A percentile compares a stretch with the other conserved stretches of the same genome.
Evolutionary conservation across 2,888 invertebrate genomes (phyloP).

Genomic region (Caenorhabditis angaria): DNA sequence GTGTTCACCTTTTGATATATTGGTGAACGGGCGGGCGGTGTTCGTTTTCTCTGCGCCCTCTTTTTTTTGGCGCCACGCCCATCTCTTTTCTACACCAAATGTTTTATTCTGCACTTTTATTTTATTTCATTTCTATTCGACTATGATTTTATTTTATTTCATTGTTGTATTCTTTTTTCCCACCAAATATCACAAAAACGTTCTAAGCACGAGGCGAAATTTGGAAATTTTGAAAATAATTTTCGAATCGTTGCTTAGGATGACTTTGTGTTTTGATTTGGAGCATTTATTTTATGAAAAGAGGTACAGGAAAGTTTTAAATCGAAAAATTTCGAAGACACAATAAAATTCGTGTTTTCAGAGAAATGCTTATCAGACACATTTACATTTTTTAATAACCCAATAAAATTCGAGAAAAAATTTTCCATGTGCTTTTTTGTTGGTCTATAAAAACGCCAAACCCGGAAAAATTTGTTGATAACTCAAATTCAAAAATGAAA

Average conservation of each 20-base stretch:
- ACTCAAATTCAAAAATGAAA: too few species aligned
- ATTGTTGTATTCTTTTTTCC: not conserved
- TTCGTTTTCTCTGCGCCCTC: not conserved
- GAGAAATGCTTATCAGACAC: too few species aligned
- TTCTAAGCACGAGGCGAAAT: slow-evolving; percentile 14
- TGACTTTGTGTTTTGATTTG: slow-evolving; percentile 6
- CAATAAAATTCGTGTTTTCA: too few species aligned
- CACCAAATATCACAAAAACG: not conserved
- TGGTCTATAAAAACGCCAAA: too few species aligned
- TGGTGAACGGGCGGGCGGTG: not conserved
- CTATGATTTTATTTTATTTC: not conserved
- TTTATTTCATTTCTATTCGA: not conserved
- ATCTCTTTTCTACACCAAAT: not conserved
- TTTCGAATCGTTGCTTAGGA: slow-evolving; percentile 23
- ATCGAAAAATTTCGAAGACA: too few species aligned
- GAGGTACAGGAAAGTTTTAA: too few species aligned
- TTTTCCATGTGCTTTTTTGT: too few species aligned
- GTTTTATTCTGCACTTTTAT: not conserved
- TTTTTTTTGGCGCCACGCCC: slow-evolving; percentile 1
- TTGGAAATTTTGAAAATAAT: not conserved
- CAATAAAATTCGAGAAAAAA: too few species aligned
- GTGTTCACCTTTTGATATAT: not conserved
- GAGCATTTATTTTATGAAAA: not conserved
- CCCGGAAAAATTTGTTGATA: too few species aligned
- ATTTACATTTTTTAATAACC: too few species aligned